Evolutionary conservation across 2,888 invertebrate species (phyloP).

Genomic region (Dioctria rufipes): DNA sequence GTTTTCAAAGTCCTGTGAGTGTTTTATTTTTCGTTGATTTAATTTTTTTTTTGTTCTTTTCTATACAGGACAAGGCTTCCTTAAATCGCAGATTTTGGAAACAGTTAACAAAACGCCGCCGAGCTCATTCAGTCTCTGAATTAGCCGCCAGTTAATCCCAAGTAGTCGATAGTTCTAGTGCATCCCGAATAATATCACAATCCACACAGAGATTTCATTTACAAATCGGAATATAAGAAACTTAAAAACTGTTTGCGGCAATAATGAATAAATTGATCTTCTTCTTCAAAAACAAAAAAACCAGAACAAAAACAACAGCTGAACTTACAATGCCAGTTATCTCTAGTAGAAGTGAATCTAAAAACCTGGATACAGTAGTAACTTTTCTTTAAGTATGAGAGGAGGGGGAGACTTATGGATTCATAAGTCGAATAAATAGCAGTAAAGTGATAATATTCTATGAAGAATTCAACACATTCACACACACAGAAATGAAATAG

Average conservation of each 20-base stretch:
- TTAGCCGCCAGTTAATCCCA: constrained; percentile 67
- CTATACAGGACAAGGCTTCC: constrained; percentile 80
- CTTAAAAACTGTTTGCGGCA: too few species aligned
- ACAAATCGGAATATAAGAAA: too few species aligned
- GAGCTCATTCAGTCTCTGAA: constrained; percentile 73
- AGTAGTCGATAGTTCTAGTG: too few species aligned
- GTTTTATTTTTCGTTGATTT: neutral
- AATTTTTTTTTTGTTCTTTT: constrained; percentile 61
- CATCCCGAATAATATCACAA: too few species aligned
- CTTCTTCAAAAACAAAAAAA: neutral
- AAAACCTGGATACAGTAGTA: neutral
- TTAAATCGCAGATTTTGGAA: constrained; percentile 86
- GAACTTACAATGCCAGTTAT: neutral
- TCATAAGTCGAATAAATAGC: neutral
- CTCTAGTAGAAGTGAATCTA: too few species aligned
- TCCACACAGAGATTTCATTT: constrained; percentile 7
- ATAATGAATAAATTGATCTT: too few species aligned
- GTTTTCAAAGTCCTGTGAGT: too few species aligned
- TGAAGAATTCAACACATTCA: too few species aligned
- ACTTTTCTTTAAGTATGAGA: neutral
- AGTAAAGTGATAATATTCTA: too few species aligned
- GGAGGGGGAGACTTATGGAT: neutral
- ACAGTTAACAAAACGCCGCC: constrained; percentile 82
- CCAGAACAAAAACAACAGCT: constrained; percentile 13
- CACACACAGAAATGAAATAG: neutral